A percentile compares a stretch with the other conserved stretches of the same genome.
Evolutionary conservation across 2,797 vertebrate species (phyloP).

Genomic region (Ptychadena robeensis): DNA sequence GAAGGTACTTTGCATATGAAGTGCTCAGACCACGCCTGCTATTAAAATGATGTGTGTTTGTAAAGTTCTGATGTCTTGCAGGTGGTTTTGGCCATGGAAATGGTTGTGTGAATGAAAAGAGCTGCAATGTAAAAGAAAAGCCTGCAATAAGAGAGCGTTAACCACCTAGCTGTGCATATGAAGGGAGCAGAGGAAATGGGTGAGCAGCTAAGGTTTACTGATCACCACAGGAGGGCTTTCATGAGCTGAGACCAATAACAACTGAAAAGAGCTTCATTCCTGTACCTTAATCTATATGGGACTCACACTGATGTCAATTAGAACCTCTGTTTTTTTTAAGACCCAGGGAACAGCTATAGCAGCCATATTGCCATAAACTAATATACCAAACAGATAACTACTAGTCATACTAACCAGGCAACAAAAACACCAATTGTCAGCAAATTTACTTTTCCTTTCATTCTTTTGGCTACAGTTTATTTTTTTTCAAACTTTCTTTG

Average conservation of each 20-base stretch:
- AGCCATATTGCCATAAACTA: too few relatives aligned
- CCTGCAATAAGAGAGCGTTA: conserved; percentile 66
- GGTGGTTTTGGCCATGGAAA: conserved; percentile 82
- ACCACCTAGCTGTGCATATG: conserved; percentile 81
- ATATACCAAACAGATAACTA: too few relatives aligned
- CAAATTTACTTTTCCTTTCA: too few relatives aligned
- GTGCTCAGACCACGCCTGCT: conserved; percentile 2
- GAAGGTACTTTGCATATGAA: conserved; percentile 31
- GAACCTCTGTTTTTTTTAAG: too few relatives aligned
- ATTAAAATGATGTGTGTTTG: conserved; percentile 72
- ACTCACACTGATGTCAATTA: conserved; percentile 40
- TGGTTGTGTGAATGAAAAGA: conserved; percentile 69
- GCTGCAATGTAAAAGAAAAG: conserved; percentile 60
- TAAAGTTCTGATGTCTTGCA: conserved; percentile 75
- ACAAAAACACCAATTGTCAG: too few relatives aligned
- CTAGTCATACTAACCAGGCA: too few relatives aligned
- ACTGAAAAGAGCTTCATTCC: conserved; percentile 34
- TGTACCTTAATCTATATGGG: conserved; percentile 3
- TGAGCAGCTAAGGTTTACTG: conserved; percentile 67
- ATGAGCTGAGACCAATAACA: conserved; percentile 31
- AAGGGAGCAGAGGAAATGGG: conserved; percentile 81
- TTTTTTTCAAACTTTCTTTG: too few relatives aligned
- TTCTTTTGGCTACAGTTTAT: too few relatives aligned
- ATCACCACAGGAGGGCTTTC: conserved; percentile 53
- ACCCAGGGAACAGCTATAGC: too few relatives aligned